Base-by-base conservation (phyloP, 2,888 invertebrate species). In the Hydroisotoma schaefferi region DNA sequence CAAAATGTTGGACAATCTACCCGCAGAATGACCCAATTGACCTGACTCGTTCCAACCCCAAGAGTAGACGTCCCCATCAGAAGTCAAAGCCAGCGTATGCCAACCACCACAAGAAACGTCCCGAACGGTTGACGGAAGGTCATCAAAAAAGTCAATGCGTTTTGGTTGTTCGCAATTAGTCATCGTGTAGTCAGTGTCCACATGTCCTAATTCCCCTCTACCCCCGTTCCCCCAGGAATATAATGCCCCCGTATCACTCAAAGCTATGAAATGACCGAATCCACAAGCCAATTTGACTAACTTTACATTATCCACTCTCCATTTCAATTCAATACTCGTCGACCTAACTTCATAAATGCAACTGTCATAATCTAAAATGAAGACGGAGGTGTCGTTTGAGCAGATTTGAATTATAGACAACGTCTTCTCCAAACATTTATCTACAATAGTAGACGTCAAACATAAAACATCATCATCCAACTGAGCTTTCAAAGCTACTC, bases 1-100 rank as follows among this genome's bases (percentile, higher is more conserved):
- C 26, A 46, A 55, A n/a, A 59, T 57, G 10, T 58, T 51, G 1
- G 65, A 44, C 3, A 63, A 15, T 46, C 53, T 55, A 3, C 46
- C 44, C n/a, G 2, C 37, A 18, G 58, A 59, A 75, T 92, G 93
- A 10, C 80, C 80, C 0, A 94, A 88, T 68, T 94, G 82, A 2
- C 90, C 81, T 15, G 87, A 86, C 65, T 89, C 90, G 0, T 91
- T 91, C 67, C 82, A 81, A 15, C 93, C 93, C 92, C 92, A 93
- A 1, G 91, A 87, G 80, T 88, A 92, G 4, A 88, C 87, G 37
- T 84, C 83, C 15, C 85, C 85, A 63, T 85, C 84, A 40, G 81
- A 79, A 0, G 87, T 85, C 8, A 87, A 77, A 15, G 87, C 87
- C 69, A 90, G 76, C 0, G 70, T 63, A 33, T 72, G 72, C 69